phyloP scores from a whole-genome alignment of 53 echinoderm and acorn worm genomes.

The Astropecten irregularis region DNA sequence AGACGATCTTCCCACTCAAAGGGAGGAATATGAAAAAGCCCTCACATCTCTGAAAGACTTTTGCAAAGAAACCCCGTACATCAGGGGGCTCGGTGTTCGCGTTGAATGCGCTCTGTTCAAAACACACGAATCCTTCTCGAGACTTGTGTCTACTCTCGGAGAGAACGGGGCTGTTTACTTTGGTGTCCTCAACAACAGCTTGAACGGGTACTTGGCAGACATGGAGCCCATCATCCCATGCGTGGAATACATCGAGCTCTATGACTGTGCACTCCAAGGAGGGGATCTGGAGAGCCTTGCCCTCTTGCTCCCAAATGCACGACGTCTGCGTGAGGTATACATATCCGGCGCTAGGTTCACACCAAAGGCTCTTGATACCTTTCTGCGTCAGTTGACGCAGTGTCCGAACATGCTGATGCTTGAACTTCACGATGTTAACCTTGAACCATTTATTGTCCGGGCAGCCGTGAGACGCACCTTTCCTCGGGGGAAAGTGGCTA shows the following conservation, averaged over 20 bases:
- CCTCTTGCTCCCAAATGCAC: not conserved
- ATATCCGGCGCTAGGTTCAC: not conserved
- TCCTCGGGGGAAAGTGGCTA: not conserved
- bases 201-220: not conserved
- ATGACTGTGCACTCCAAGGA: not conserved
- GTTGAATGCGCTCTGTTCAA: not conserved
- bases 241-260: slow-evolving; percentile 1
- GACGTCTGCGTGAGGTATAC: not conserved
- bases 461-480: not conserved
- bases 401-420: not conserved
- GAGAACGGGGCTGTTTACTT: not conserved
- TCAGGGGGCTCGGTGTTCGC: not conserved
- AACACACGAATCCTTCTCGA: not conserved
- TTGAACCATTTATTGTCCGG: not conserved
- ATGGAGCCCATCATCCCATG: not conserved
- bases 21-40: too few relatives aligned
- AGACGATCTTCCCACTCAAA: too few relatives aligned
- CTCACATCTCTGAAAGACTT: too few relatives aligned
- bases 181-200: not conserved
- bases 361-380: not conserved
- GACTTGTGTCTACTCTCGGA: not conserved
- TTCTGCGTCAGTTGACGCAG: not conserved
- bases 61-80: not conserved
- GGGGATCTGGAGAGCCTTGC: not conserved
- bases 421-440: not conserved